Evolutionary conservation across 2,797 vertebrate species (phyloP).

Genomic region (Ceyx erithaca): DNA sequence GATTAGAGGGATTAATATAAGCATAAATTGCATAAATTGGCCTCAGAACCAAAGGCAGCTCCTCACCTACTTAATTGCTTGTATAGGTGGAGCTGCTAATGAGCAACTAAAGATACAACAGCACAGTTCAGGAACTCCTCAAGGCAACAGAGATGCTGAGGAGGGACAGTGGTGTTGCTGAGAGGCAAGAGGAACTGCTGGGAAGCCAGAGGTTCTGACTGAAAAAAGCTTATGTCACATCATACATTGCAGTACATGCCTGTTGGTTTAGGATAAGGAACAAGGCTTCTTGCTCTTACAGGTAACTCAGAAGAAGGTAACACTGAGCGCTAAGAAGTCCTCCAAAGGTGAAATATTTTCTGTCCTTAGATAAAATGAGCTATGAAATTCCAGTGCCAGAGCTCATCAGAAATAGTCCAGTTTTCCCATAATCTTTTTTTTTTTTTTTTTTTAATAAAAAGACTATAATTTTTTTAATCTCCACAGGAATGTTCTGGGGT

Average conservation of each 20-base stretch:
- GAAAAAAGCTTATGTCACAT: not conserved
- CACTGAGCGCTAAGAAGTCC: not conserved
- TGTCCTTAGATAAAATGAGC: not conserved
- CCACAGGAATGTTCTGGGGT: slow-evolving; percentile 34
- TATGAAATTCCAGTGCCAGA: not conserved
- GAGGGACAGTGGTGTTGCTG: not conserved
- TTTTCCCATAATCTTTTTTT: not conserved
- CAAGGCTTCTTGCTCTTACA: not conserved
- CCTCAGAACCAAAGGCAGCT: not conserved
- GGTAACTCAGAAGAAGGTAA: not conserved
- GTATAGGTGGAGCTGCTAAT: not conserved
- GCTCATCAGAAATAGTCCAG: not conserved
- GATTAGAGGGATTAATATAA: not conserved
- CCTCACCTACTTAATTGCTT: not conserved
- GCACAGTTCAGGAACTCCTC: not conserved
- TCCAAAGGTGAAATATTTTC: slow-evolving; percentile 38
- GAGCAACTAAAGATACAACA: not conserved
- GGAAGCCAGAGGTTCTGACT: not conserved
- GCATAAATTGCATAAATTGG: not conserved
- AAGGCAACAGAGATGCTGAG: not conserved
- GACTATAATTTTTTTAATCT: slow-evolving; percentile 10
- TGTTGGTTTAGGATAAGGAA: not conserved
- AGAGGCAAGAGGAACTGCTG: not conserved
- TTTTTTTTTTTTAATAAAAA: not conserved
- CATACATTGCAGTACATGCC: not conserved